Percentiles rank a stretch among this genome's conserved stretches.
Conservation (phyloP, 2,113 vertebrate genomes). For the Plecturocebus donacophilus region DNA sequence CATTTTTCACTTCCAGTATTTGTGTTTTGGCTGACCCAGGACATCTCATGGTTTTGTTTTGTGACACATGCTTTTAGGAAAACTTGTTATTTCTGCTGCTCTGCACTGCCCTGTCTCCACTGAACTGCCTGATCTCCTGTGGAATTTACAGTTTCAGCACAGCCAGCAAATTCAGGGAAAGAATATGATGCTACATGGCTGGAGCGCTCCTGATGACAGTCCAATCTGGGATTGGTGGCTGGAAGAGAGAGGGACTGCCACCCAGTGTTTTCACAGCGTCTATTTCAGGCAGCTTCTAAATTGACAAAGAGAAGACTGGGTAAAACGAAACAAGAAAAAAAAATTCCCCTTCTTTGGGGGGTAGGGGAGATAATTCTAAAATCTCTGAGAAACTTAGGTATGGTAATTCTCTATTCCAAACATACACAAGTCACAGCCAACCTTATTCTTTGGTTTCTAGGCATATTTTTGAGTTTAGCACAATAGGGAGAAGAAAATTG, state of each 20-base stretch:
- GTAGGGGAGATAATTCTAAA: slow-evolving; percentile 22
- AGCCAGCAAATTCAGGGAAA: not conserved
- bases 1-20: slow-evolving; percentile 24
- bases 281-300: not conserved
- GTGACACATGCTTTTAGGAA: slow-evolving; percentile 33
- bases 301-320: accelerated
- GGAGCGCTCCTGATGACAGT: not conserved
- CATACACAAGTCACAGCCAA: slow-evolving; percentile 52
- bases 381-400: slow-evolving; percentile 1
- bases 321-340: not conserved
- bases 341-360: not conserved
- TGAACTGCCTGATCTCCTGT: not conserved
- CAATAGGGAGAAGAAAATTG: slow-evolving; percentile 65
- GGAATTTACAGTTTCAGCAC: not conserved
- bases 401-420: slow-evolving; percentile 66
- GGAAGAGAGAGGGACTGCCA: slow-evolving; percentile 22
- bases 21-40: not conserved
- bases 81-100: slow-evolving; percentile 30
- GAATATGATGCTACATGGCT: not conserved
- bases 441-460: slow-evolving; percentile 57
- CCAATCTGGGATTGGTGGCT: not conserved
- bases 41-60: slow-evolving; percentile 25
- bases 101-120: not conserved
- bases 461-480: slow-evolving; percentile 64
- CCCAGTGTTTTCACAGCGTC: not conserved